phyloP scores from a whole-genome alignment of 2,888 invertebrate genomes.

The Apomyelois bistriatella region DNA sequence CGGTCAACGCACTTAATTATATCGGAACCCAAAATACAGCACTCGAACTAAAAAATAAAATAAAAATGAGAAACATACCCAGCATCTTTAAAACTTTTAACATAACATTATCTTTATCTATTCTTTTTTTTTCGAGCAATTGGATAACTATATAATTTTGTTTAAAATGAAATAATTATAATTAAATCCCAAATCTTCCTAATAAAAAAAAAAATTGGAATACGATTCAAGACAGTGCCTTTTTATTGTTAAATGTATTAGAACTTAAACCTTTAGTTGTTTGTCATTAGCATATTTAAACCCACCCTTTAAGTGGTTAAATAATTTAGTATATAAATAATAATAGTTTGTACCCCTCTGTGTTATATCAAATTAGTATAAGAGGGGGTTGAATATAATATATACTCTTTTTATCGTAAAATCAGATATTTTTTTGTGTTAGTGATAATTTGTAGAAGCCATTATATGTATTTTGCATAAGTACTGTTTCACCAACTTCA shows the following conservation, averaged over 20 bases:
- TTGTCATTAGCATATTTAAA: slow-evolving; percentile 9
- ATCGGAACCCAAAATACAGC: no score
- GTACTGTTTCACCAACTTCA: no score
- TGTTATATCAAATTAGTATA: slow-evolving; percentile 3
- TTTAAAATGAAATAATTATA: no score
- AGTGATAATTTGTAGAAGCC: background rate
- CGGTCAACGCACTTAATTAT: no score
- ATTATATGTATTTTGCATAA: no score
- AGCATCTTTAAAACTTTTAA: no score
- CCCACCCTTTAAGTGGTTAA: slow-evolving; percentile 10
- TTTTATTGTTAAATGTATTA: slow-evolving; percentile 53
- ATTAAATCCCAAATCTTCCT: slow-evolving; percentile 20
- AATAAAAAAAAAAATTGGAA: slow-evolving; percentile 29
- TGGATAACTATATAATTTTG: no score
- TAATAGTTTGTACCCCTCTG: slow-evolving; percentile 3
- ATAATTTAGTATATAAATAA: background rate
- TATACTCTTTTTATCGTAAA: background rate
- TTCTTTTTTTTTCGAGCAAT: no score
- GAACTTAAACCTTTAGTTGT: slow-evolving; percentile 25
- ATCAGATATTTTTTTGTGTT: background rate
- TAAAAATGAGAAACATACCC: no score
- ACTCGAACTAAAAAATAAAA: no score
- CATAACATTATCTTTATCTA: no score
- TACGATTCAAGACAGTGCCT: slow-evolving; percentile 61
- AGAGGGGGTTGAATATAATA: background rate